Conservation (phyloP, 2,797 vertebrate species). For the Acropternis orthonyx region DNA sequence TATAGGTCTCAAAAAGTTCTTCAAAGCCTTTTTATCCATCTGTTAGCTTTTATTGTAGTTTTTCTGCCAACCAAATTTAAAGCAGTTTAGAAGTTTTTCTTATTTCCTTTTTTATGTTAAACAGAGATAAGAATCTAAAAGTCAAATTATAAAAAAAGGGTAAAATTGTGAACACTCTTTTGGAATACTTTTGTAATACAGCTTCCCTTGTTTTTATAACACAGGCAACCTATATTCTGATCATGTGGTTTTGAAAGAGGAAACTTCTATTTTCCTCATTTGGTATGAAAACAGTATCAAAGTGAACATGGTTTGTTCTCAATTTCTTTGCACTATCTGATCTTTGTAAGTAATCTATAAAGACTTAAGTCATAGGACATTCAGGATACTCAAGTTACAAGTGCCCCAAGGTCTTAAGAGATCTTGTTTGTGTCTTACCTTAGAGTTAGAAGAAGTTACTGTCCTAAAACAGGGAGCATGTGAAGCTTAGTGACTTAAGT, state of each 20-base stretch:
- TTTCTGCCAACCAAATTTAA: background rate
- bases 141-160: background rate
- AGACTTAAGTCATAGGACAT: slow-evolving; percentile 40
- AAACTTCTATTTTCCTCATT: slow-evolving; percentile 11
- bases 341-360: slow-evolving; percentile 42
- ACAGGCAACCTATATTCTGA: background rate
- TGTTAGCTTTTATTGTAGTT: background rate
- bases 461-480: background rate
- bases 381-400: slow-evolving; percentile 51
- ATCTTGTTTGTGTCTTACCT: background rate
- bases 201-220: background rate
- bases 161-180: background rate
- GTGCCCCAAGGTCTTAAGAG: slow-evolving; percentile 17
- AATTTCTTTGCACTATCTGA: slow-evolving; percentile 53
- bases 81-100: background rate
- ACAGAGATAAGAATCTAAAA: background rate
- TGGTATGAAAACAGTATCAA: slow-evolving; percentile 38
- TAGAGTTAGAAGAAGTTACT: background rate
- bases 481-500: slow-evolving; percentile 11
- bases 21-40: background rate
- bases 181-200: background rate
- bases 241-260: slow-evolving; percentile 2
- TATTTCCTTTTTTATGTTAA: background rate
- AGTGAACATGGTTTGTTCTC: slow-evolving; percentile 18
- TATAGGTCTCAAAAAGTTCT: background rate